phyloP scores from a whole-genome alignment of 2,797 vertebrate species.

The Eulemur coronatus region DNA sequence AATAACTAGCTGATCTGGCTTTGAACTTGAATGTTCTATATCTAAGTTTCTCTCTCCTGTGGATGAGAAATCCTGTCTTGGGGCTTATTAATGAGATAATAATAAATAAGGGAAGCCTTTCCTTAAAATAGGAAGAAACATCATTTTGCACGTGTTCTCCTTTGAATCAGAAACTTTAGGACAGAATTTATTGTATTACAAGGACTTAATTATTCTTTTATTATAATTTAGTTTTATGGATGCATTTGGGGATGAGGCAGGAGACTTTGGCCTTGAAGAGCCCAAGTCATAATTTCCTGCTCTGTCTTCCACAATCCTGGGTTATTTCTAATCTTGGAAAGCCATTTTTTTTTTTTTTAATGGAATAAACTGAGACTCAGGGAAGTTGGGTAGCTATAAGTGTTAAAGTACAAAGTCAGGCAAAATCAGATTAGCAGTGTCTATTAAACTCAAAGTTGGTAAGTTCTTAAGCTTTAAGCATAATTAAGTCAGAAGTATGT shows the following conservation, averaged over 20 bases:
- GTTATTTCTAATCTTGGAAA: conserved; percentile 18
- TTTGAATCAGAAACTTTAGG: background rate
- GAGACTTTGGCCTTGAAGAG: background rate
- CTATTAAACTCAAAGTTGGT: background rate
- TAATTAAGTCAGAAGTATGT: conserved; percentile 24
- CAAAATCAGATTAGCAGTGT: background rate
- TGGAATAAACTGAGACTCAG: background rate
- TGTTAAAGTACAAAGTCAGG: background rate
- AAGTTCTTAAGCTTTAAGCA: background rate
- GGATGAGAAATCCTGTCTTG: background rate
- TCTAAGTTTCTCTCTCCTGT: background rate
- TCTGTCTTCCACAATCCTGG: background rate
- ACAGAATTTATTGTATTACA: background rate
- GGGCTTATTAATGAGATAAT: background rate
- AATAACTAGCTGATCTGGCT: background rate
- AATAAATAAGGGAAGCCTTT: background rate
- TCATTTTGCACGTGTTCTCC: background rate
- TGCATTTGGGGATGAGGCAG: background rate
- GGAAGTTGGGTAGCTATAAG: background rate
- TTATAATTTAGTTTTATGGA: background rate
- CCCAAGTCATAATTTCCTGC: background rate
- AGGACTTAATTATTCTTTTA: background rate
- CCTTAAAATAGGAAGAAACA: background rate
- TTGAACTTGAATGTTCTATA: background rate
- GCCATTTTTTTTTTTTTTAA: background rate